Evolutionary conservation across 2,113 vertebrate genomes (phyloP).

Genomic region (Tauraco erythrolophus): DNA sequence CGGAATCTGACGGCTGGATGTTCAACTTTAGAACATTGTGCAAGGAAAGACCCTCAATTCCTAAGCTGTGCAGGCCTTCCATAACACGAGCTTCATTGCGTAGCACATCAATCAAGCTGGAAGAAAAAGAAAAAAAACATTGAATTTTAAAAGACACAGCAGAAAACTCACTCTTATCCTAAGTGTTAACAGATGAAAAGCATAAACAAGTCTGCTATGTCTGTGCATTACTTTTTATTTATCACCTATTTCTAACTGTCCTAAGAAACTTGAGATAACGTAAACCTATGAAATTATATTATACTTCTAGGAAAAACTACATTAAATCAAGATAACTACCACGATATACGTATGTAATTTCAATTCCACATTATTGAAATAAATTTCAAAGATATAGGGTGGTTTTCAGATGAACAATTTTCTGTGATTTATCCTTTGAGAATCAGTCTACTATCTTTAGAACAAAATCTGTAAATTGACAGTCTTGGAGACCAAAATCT

Average conservation of each 20-base stretch:
- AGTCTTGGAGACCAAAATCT: not conserved
- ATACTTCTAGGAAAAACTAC: not conserved
- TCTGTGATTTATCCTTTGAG: not conserved
- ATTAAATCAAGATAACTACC: not conserved
- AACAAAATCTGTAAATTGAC: not conserved
- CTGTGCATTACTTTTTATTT: not conserved
- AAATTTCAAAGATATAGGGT: not conserved
- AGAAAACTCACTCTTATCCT: not conserved
- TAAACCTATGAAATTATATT: not conserved
- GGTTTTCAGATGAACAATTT: not conserved
- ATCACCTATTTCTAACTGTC: not conserved
- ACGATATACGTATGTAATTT: not conserved
- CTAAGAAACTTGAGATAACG: not conserved
- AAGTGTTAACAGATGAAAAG: not conserved
- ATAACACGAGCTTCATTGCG: constrained; percentile 93
- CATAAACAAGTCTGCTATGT: not conserved
- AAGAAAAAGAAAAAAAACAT: not conserved
- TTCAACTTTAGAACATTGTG: constrained; percentile 94
- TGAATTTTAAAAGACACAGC: not conserved
- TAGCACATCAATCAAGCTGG: constrained; percentile 92
- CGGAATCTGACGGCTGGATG: constrained; percentile 90
- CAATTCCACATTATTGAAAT: not conserved
- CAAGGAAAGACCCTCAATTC: constrained; percentile 87
- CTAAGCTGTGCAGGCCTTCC: constrained; percentile 93
- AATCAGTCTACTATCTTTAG: not conserved